A percentile compares a stretch with the other conserved stretches of the same genome.
Evolutionary conservation across 1,140 invertebrate species (phyloP).

Genomic region (Spodoptera litura): DNA sequence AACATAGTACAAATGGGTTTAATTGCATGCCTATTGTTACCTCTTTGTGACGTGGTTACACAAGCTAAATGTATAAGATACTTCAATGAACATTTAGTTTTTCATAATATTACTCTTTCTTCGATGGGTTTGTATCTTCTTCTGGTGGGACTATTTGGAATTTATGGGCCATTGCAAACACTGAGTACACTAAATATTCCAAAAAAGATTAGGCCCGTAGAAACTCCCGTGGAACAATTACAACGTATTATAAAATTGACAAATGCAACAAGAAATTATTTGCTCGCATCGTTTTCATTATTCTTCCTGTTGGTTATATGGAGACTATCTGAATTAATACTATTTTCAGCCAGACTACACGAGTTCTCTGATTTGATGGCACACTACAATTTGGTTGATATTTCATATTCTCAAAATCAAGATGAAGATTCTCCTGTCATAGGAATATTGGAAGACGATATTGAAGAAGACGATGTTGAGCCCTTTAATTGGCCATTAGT

Average conservation of each 20-base stretch:
- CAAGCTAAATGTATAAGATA: conserved; percentile 61
- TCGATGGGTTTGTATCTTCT: conserved; percentile 52
- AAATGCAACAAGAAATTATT: conserved; percentile 67
- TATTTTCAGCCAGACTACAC: conserved; percentile 70
- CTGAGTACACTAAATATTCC: conserved; percentile 53
- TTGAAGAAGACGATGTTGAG: conserved; percentile 7
- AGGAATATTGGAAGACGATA: conserved; percentile 51
- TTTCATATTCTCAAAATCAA: conserved; percentile 50
- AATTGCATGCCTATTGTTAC: conserved; percentile 63
- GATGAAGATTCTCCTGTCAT: conserved; percentile 47
- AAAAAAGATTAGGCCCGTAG: conserved; percentile 20
- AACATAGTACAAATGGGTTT: conserved; percentile 67
- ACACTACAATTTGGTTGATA: conserved; percentile 67
- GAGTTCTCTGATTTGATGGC: conserved; percentile 71
- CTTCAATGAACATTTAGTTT: conserved; percentile 44
- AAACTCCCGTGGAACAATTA: conserved; percentile 60
- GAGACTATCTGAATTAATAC: conserved; percentile 65
- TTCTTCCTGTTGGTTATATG: conserved; percentile 63
- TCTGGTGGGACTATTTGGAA: conserved; percentile 57
- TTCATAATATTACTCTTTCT: conserved; percentile 33
- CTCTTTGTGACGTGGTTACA: conserved; percentile 60
- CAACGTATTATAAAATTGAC: conserved; percentile 57
- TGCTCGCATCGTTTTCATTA: conserved; percentile 67
- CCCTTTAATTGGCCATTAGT: conserved; percentile 56
- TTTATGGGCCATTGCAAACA: conserved; percentile 61